Evolutionary conservation across 2,113 vertebrate genomes (phyloP).

Genomic region (Pedionomus torquatus): DNA sequence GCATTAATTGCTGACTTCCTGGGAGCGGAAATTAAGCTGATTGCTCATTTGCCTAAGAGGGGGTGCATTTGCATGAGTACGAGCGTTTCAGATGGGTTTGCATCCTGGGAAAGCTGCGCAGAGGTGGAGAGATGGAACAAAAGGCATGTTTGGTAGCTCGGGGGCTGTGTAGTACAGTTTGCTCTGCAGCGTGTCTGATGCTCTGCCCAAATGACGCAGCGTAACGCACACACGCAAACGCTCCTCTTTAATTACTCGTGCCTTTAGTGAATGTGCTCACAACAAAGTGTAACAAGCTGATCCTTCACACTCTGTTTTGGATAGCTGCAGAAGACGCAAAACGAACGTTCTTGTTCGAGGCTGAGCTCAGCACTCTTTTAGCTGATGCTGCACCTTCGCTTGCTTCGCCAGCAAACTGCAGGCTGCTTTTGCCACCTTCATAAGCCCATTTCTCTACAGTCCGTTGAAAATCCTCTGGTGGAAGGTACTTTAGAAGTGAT

Average conservation of each 20-base stretch:
- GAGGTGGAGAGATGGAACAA: neutral
- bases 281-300: neutral
- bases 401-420: neutral
- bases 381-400: neutral
- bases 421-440: neutral
- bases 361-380: neutral
- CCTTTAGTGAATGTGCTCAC: neutral
- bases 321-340: neutral
- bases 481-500: neutral
- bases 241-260: neutral
- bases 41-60: constrained; percentile 31
- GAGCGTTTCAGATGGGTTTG: neutral
- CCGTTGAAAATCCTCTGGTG: neutral
- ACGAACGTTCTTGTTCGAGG: neutral
- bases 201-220: neutral
- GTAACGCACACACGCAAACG: neutral
- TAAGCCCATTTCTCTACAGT: neutral
- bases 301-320: neutral
- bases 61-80: neutral
- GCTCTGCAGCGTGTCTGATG: neutral
- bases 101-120: neutral
- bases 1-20: neutral
- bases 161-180: rapidly evolving
- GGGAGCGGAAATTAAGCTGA: constrained; percentile 34
- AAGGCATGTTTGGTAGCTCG: neutral